Percentiles rank a stretch among this genome's conserved stretches.
phyloP scores from a whole-genome alignment of 2,797 vertebrate species.

The Chaetophractus vellerosus region DNA sequence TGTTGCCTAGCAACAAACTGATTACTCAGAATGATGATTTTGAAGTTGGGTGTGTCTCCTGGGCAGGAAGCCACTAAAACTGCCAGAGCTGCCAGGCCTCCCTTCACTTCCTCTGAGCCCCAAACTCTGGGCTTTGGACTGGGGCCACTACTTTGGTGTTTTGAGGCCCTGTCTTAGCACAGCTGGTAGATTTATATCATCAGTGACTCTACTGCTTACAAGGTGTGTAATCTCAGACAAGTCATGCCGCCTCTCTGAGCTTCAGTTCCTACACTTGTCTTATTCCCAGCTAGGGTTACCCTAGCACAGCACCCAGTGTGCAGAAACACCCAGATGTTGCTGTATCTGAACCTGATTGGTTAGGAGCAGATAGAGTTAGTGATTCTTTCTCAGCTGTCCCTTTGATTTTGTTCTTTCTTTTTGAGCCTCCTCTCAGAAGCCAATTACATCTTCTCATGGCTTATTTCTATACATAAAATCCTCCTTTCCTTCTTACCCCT shows the following conservation, averaged over 20 bases:
- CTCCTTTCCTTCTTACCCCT: neutral
- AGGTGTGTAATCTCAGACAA: neutral
- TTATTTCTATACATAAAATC: conserved; percentile 13
- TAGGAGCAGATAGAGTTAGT: neutral
- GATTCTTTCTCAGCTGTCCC: neutral
- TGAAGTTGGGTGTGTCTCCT: conserved; percentile 79
- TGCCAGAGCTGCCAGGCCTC: conserved; percentile 51
- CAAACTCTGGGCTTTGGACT: conserved; percentile 6
- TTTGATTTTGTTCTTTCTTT: conserved; percentile 35
- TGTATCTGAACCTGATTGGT: neutral
- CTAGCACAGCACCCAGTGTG: neutral
- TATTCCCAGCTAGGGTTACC: neutral
- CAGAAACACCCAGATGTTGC: neutral
- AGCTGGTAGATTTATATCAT: conserved; percentile 6
- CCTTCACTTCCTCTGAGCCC: conserved; percentile 72
- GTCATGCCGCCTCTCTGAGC: neutral
- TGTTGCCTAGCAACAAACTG: conserved; percentile 69
- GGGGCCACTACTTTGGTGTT: neutral
- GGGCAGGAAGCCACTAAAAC: conserved; percentile 77
- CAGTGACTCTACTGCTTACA: neutral
- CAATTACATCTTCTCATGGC: neutral
- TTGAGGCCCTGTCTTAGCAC: neutral
- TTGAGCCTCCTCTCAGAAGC: neutral
- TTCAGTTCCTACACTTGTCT: neutral
- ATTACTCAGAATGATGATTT: conserved; percentile 51